Conservation (phyloP, 2,797 vertebrate genomes). For the Coregonus ussuriensis region DNA sequence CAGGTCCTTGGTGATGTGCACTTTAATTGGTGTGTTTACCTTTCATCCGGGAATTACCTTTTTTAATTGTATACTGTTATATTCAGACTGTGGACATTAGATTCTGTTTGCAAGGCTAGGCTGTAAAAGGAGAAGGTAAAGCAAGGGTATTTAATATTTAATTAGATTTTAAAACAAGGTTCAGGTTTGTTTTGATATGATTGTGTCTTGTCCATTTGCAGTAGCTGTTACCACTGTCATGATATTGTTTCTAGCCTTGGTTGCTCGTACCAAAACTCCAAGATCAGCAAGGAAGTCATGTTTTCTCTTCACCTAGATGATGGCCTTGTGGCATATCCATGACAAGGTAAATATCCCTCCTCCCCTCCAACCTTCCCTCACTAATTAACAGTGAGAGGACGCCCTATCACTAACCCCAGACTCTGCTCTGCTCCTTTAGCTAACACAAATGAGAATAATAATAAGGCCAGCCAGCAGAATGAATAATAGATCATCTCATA, state of each 20-base stretch:
- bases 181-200: background rate
- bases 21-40: constrained; percentile 39
- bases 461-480: constrained; percentile 59
- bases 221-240: background rate
- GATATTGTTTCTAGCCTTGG: background rate
- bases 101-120: background rate
- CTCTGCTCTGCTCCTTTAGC: constrained; percentile 38
- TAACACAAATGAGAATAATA: constrained; percentile 66
- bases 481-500: constrained; percentile 65
- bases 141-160: background rate
- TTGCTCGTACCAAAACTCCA: no score
- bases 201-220: background rate
- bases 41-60: constrained; percentile 53
- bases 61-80: background rate
- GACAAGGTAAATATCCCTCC: constrained; percentile 42
- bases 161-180: background rate
- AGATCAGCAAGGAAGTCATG: no score
- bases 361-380: constrained; percentile 28
- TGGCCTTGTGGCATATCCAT: constrained; percentile 53
- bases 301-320: constrained; percentile 37
- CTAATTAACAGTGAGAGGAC: constrained; percentile 65
- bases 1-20: no score
- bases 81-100: background rate
- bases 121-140: background rate
- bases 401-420: constrained; percentile 54